Conservation (phyloP, 2,797 vertebrate genomes). For the Percopsis omiscomaycus region DNA sequence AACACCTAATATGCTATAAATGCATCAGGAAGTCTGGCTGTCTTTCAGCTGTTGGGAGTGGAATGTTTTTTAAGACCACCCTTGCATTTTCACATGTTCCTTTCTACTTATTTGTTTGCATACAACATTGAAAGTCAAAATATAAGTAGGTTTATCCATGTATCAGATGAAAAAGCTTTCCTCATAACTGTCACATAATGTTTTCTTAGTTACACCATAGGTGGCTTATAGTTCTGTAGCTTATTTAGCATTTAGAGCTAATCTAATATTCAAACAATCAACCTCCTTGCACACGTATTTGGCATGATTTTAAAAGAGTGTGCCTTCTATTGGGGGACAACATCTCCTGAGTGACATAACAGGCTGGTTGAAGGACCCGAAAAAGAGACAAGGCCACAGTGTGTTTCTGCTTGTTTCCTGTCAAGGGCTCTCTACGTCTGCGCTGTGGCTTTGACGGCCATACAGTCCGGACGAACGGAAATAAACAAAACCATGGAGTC, state of each 20-base stretch:
- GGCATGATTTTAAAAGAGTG: too few relatives aligned
- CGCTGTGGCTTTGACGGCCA: slow-evolving; percentile 68
- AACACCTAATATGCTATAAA: slow-evolving; percentile 62
- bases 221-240: neutral
- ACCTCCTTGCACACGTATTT: neutral
- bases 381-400: slow-evolving; percentile 62
- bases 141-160: neutral
- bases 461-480: slow-evolving; percentile 57
- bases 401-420: slow-evolving; percentile 67
- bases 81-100: slow-evolving; percentile 3
- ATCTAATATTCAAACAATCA: slow-evolving; percentile 42
- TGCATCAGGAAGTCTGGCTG: slow-evolving; percentile 62
- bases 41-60: slow-evolving; percentile 6
- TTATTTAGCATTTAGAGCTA: slow-evolving; percentile 45
- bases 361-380: slow-evolving; percentile 43
- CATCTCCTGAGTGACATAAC: slow-evolving; percentile 49
- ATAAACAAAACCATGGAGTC: slow-evolving; percentile 68
- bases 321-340: too few relatives aligned
- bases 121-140: slow-evolving; percentile 15
- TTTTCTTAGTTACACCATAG: too few relatives aligned
- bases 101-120: slow-evolving; percentile 6
- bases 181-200: too few relatives aligned
- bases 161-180: slow-evolving; percentile 28
- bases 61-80: slow-evolving; percentile 13
- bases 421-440: slow-evolving; percentile 60